Evolutionary conservation across 1,140 invertebrate species (phyloP).

Genomic region (Zaprionus kolodkinae): DNA sequence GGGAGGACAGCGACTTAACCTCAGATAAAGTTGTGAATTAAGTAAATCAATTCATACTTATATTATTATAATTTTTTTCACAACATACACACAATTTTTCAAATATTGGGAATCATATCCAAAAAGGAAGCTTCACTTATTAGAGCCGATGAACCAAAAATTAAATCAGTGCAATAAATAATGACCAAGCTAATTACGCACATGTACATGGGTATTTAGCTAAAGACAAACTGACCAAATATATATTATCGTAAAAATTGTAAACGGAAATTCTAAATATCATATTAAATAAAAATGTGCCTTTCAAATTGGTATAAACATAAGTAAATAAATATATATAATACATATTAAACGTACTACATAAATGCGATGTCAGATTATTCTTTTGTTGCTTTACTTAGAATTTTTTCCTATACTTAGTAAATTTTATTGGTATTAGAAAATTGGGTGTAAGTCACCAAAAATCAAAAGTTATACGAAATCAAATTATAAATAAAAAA

Average conservation of each 20-base stretch:
- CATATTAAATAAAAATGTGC: conserved; percentile 48
- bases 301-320: conserved; percentile 49
- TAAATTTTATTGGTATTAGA: conserved; percentile 46
- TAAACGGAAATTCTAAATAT: conserved; percentile 45
- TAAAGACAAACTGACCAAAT: conserved; percentile 45
- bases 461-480: conserved; percentile 14
- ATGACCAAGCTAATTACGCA: conserved; percentile 40
- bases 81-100: conserved; percentile 9
- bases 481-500: conserved; percentile 29
- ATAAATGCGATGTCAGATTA: conserved; percentile 19
- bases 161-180: conserved; percentile 32
- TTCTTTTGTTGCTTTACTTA: conserved; percentile 35
- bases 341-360: not conserved
- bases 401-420: conserved; percentile 35
- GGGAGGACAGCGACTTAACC: conserved; percentile 85
- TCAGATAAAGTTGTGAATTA: conserved; percentile 35
- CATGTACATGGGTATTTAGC: not conserved
- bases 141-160: conserved; percentile 35
- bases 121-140: conserved; percentile 17
- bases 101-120: conserved; percentile 17
- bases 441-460: conserved; percentile 25
- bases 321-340: conserved; percentile 18
- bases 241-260: conserved; percentile 25
- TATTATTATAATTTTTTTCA: conserved; percentile 9
- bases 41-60: conserved; percentile 8